These are phyloP conservation scores for Samia ricini DNA, from an alignment of 1,140 invertebrate species.

Conservation along the genomic window DNA sequence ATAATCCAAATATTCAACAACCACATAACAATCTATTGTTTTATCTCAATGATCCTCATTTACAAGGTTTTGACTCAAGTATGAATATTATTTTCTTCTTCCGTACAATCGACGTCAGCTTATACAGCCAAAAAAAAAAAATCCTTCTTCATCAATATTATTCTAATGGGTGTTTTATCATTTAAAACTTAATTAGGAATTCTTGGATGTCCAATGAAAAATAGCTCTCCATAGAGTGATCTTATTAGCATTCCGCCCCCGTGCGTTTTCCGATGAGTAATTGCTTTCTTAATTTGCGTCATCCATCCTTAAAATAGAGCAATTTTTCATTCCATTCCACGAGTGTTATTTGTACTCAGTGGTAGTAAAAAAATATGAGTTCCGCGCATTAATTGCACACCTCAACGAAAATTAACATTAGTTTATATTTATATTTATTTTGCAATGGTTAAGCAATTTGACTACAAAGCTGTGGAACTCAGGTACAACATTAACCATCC, in stretches of 20 bases:
- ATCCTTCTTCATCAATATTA: not conserved
- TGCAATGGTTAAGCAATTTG: not conserved
- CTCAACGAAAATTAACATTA: not conserved
- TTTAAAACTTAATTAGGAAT: slow-evolving; percentile 59
- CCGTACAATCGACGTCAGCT: too few species aligned
- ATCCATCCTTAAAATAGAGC: slow-evolving; percentile 75
- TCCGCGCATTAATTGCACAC: not conserved
- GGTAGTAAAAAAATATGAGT: slow-evolving; percentile 24
- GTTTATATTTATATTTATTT: not conserved
- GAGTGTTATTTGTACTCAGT: slow-evolving; percentile 45
- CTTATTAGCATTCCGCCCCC: slow-evolving; percentile 73
- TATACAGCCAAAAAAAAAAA: too few species aligned
- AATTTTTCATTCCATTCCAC: slow-evolving; percentile 70
- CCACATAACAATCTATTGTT: too few species aligned
- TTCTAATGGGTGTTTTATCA: slow-evolving; percentile 6
- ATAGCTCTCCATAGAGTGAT: slow-evolving; percentile 58
- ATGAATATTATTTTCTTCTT: too few species aligned
- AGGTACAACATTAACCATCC: not conserved
- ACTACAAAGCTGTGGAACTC: not conserved
- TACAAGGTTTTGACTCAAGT: too few species aligned
- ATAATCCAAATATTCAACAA: too few species aligned
- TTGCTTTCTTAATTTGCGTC: slow-evolving; percentile 76
- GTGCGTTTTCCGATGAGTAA: slow-evolving; percentile 72
- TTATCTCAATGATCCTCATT: too few species aligned
- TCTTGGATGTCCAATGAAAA: slow-evolving; percentile 58